Conservation (phyloP, 2,113 vertebrate species). For the Cyprinodon tularosa region DNA sequence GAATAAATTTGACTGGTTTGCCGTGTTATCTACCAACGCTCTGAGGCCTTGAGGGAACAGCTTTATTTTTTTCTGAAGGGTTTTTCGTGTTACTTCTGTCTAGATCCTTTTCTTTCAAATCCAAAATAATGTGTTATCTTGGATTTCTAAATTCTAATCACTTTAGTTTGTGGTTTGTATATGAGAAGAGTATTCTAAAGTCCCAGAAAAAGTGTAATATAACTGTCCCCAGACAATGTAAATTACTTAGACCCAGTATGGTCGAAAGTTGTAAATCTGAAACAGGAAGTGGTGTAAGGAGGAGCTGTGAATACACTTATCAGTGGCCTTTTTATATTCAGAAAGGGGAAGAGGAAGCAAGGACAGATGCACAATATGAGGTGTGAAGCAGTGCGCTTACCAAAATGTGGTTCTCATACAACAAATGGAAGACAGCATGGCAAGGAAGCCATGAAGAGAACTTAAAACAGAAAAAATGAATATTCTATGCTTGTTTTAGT, state of each 20-base stretch:
- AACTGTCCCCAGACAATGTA: neutral
- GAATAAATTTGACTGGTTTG: too few relatives aligned
- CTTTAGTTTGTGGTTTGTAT: too few relatives aligned
- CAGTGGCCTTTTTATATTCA: neutral
- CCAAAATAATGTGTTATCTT: too few relatives aligned
- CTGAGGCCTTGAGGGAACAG: too few relatives aligned
- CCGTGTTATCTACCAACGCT: too few relatives aligned
- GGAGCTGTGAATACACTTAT: neutral
- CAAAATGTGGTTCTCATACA: neutral
- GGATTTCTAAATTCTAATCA: too few relatives aligned
- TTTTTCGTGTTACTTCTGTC: too few relatives aligned
- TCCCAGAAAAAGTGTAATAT: neutral
- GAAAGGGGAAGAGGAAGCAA: neutral
- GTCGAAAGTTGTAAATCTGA: neutral
- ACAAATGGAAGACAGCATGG: neutral
- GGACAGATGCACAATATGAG: neutral
- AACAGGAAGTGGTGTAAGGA: neutral
- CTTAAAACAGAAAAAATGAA: neutral
- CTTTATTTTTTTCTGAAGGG: too few relatives aligned
- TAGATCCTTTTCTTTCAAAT: too few relatives aligned
- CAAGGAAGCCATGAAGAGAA: neutral
- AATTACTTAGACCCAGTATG: neutral
- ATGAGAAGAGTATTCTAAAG: too few relatives aligned
- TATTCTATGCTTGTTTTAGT: neutral
- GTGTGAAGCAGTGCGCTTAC: neutral